Evolutionary conservation across 2,888 invertebrate species (phyloP).

Genomic region (Lypha dubia): DNA sequence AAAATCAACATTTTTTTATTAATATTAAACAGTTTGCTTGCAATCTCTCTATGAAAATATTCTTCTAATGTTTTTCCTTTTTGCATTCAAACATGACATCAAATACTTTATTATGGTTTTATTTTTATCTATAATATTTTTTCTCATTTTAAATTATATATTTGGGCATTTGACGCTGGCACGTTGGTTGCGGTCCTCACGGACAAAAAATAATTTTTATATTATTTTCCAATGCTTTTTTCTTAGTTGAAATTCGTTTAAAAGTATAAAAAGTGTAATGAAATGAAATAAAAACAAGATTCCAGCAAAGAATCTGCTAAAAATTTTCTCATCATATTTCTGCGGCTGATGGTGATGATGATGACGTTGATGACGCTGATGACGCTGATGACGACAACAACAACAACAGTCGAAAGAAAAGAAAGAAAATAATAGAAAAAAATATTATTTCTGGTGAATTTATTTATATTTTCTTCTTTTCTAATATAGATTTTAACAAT

Average conservation of each 20-base stretch:
- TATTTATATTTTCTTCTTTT: slow-evolving; percentile 10
- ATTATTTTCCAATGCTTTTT: slow-evolving; percentile 6
- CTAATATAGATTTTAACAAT: slow-evolving; percentile 34
- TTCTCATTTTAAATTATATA: slow-evolving; percentile 30
- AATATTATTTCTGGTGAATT: slow-evolving; percentile 28
- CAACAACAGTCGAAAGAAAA: slow-evolving; percentile 47
- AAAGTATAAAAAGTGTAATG: slow-evolving; percentile 23
- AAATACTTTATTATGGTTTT: slow-evolving; percentile 53
- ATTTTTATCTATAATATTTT: slow-evolving; percentile 18
- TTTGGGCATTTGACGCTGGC: slow-evolving; percentile 52
- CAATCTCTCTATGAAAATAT: neutral
- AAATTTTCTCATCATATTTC: slow-evolving; percentile 55
- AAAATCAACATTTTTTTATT: no score
- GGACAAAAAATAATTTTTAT: slow-evolving; percentile 15
- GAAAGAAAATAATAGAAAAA: slow-evolving; percentile 46
- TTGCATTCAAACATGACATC: slow-evolving; percentile 26
- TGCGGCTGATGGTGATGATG: slow-evolving; percentile 44
- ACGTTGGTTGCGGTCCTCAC: slow-evolving; percentile 41
- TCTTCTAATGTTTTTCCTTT: slow-evolving; percentile 36
- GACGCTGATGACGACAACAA: neutral
- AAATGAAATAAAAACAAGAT: slow-evolving; percentile 38
- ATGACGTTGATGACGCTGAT: neutral
- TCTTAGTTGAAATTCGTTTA: slow-evolving; percentile 57
- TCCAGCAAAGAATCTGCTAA: slow-evolving; percentile 41
- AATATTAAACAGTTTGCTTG: neutral